These are phyloP conservation scores for Chionoecetes opilio DNA, from an alignment of 1,140 invertebrate genomes.

Conservation along the genomic window DNA sequence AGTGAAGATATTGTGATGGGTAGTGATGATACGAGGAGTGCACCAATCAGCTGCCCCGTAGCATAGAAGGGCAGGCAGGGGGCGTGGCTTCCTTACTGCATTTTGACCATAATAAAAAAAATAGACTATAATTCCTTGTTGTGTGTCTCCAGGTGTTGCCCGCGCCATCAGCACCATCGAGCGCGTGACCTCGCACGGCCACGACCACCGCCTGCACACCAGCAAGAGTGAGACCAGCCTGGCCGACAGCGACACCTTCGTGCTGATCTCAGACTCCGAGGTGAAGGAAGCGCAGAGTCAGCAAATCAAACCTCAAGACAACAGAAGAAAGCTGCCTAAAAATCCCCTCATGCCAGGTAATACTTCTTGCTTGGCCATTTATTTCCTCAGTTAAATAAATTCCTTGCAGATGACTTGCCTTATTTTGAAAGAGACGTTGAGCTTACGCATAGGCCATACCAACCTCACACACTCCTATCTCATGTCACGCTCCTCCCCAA, in stretches of 20 bases:
- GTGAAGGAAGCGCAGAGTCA: constrained; percentile 81
- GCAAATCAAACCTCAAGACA: constrained; percentile 75
- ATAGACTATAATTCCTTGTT: not conserved
- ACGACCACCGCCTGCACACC: constrained; percentile 81
- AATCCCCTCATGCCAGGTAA: constrained; percentile 78
- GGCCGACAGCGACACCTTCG: constrained; percentile 91
- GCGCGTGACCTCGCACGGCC: constrained; percentile 55
- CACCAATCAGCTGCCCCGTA: too few species aligned
- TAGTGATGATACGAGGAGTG: too few species aligned
- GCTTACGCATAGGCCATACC: too few species aligned
- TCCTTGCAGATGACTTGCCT: not conserved
- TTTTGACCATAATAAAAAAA: too few species aligned
- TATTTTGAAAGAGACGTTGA: too few species aligned
- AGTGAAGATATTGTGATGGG: too few species aligned
- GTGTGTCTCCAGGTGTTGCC: constrained; percentile 67
- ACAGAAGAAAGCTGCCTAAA: constrained; percentile 72
- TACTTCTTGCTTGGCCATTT: not conserved
- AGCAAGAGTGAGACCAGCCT: constrained; percentile 96
- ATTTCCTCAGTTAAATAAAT: not conserved
- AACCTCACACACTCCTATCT: too few species aligned
- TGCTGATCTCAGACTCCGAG: constrained; percentile 89
- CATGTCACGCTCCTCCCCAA: too few species aligned
- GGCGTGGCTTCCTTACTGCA: too few species aligned
- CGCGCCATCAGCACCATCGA: constrained; percentile 80
- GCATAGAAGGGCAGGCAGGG: too few species aligned